These are phyloP conservation scores for Cerastis leucographa DNA, from an alignment of 2,888 invertebrate genomes.

Conservation along the genomic window DNA sequence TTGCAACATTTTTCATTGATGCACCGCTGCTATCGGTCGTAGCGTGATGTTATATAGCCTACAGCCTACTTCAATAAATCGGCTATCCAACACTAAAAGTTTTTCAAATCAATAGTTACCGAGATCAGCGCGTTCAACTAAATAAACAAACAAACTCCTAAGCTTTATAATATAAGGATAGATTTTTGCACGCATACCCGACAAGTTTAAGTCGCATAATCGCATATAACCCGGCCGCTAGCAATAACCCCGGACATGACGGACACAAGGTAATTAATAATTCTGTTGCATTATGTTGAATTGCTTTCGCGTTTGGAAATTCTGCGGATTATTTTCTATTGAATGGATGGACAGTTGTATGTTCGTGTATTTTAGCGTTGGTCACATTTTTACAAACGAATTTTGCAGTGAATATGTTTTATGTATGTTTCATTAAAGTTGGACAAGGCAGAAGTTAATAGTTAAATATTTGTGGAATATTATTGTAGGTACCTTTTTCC, in stretches of 20 bases:
- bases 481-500: too few relatives aligned
- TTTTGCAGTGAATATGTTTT: conserved; percentile 3
- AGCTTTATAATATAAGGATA: too few relatives aligned
- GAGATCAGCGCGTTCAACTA: too few relatives aligned
- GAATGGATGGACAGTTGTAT: conserved; percentile 3
- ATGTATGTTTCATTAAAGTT: not conserved
- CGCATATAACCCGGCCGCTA: not conserved
- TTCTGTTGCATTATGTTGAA: conserved; percentile 48
- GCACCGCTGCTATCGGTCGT: too few relatives aligned
- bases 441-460: not conserved
- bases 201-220: not conserved
- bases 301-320: conserved; percentile 35
- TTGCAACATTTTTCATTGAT: too few relatives aligned
- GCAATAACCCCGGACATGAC: conserved; percentile 21
- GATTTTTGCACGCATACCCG: not conserved
- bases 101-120: too few relatives aligned
- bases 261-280: conserved; percentile 52
- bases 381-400: not conserved
- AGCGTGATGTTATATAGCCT: too few relatives aligned
- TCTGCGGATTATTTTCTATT: conserved; percentile 45
- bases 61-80: too few relatives aligned
- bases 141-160: too few relatives aligned
- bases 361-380: conserved; percentile 13
- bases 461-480: too few relatives aligned
- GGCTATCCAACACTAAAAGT: too few relatives aligned